Percentiles rank a stretch among this genome's conserved stretches.
Conservation (phyloP, 2,888 invertebrate species). For the Leucoma salicis region DNA sequence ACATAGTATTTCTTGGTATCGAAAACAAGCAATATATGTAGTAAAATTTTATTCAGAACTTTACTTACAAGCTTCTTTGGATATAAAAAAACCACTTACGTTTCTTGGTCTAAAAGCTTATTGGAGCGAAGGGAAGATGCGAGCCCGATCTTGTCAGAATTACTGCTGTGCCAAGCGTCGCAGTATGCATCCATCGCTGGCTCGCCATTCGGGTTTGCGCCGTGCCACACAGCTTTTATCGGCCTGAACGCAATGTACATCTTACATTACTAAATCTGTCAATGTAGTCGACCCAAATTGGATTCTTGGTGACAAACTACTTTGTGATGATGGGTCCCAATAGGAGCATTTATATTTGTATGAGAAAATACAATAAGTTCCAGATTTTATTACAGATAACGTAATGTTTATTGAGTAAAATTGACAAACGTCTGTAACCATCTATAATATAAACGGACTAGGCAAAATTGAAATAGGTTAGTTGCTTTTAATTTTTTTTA, state of each 20-base stretch:
- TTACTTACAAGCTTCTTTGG: conserved; percentile 7
- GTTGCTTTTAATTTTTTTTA: no score
- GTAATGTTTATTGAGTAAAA: conserved; percentile 10
- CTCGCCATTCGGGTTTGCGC: conserved; percentile 92
- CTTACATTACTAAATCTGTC: conserved; percentile 12
- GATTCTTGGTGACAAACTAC: conserved; percentile 21
- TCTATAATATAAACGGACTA: not conserved
- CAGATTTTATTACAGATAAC: conserved; percentile 8
- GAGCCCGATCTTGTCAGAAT: conserved; percentile 89
- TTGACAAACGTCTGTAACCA: conserved; percentile 3
- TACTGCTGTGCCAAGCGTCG: conserved; percentile 94
- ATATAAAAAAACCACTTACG: conserved; percentile 54
- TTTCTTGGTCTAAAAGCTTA: conserved; percentile 90
- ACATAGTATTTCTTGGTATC: not conserved
- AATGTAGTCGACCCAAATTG: not conserved
- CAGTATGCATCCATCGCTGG: conserved; percentile 94
- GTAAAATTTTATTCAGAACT: conserved; percentile 4
- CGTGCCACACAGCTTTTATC: conserved; percentile 97
- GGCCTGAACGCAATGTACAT: conserved; percentile 84
- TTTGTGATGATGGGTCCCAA: conserved; percentile 26
- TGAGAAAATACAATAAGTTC: conserved; percentile 4
- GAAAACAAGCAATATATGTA: conserved; percentile 4
- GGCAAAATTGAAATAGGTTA: not conserved
- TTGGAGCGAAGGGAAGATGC: conserved; percentile 91
- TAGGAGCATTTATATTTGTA: conserved; percentile 18